Conservation (phyloP, 1,140 invertebrate species). For the Neuroterus valhalla region DNA sequence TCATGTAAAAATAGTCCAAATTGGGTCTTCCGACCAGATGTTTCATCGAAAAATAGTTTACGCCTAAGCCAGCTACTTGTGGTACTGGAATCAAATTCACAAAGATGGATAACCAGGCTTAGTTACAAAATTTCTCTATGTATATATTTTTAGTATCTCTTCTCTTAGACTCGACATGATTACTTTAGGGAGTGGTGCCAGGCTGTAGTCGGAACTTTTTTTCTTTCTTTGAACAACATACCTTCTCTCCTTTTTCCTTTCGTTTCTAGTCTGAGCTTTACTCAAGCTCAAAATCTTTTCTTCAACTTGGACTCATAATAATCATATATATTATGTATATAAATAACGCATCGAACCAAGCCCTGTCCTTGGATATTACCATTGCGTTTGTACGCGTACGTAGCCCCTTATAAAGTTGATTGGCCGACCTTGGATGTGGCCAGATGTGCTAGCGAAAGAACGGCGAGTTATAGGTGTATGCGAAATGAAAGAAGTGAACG, state of each 20-base stretch:
- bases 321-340: no score
- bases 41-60: no score
- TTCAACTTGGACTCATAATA: slow-evolving; percentile 35
- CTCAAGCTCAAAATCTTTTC: slow-evolving; percentile 4
- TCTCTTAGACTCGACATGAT: no score
- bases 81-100: no score
- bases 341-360: slow-evolving; percentile 44
- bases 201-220: background rate
- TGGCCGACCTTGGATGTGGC: slow-evolving; percentile 53
- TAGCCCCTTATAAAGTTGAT: slow-evolving; percentile 51
- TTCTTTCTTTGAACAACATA: background rate
- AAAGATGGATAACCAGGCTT: no score
- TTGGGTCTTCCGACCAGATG: no score
- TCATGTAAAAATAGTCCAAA: no score
- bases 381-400: slow-evolving; percentile 44
- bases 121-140: no score
- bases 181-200: no score
- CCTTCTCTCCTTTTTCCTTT: background rate
- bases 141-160: no score
- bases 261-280: no score
- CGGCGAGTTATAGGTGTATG: slow-evolving; percentile 12
- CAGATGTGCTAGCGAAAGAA: slow-evolving; percentile 49
- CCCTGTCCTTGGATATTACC: slow-evolving; percentile 50
- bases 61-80: no score
- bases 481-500: slow-evolving; percentile 6